Conservation (phyloP, 2,888 invertebrate genomes). For the Clostera curtula region DNA sequence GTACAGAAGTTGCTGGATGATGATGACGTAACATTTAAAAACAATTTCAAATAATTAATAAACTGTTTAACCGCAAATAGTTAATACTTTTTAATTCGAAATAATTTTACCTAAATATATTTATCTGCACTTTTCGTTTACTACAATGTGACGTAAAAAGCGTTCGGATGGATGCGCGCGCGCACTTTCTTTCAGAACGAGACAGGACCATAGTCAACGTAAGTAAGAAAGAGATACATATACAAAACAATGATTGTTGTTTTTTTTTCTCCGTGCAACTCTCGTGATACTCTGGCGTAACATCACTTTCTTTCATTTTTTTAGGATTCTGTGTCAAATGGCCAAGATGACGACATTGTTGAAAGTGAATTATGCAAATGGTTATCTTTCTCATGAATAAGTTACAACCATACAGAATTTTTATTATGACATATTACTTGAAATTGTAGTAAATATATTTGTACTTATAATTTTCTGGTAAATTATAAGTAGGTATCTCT, state of each 20-base stretch:
- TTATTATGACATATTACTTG: too few relatives aligned
- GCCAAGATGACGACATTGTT: too few relatives aligned
- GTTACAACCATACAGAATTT: too few relatives aligned
- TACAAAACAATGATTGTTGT: slow-evolving; percentile 50
- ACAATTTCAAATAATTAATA: too few relatives aligned
- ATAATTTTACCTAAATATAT: background rate
- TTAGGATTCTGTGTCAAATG: slow-evolving; percentile 24
- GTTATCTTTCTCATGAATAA: too few relatives aligned
- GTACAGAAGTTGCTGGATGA: too few relatives aligned
- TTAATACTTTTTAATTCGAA: background rate
- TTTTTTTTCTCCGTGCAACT: slow-evolving; percentile 39
- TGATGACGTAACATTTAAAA: too few relatives aligned
- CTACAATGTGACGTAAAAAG: slow-evolving; percentile 57
- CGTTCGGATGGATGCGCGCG: slow-evolving; percentile 46
- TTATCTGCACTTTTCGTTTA: slow-evolving; percentile 26
- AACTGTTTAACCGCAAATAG: background rate
- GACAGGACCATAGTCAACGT: slow-evolving; percentile 22
- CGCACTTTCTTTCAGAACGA: slow-evolving; percentile 64
- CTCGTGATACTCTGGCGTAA: slow-evolving; percentile 49
- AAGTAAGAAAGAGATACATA: slow-evolving; percentile 32
- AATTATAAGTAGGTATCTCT: too few relatives aligned
- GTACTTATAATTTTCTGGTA: too few relatives aligned
- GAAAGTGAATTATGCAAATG: too few relatives aligned
- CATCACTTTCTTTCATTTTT: slow-evolving; percentile 63
- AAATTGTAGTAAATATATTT: too few relatives aligned